Conservation (phyloP, 2,888 invertebrate species). For the Meganola albula region DNA sequence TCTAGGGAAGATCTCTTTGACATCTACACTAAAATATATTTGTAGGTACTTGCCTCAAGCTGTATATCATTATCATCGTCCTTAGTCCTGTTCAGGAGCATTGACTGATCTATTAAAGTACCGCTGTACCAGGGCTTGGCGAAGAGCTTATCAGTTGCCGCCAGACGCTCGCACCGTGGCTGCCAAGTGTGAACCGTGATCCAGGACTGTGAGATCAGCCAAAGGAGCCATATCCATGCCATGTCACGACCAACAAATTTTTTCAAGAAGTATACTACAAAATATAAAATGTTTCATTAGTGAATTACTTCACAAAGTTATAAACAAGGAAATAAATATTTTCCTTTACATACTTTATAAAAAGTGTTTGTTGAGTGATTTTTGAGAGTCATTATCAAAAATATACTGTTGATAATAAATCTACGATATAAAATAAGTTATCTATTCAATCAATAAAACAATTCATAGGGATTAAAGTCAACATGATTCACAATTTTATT, state of each 20-base stretch:
- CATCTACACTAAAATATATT: not conserved
- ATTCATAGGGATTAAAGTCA: no score
- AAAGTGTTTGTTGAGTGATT: no score
- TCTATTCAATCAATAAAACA: no score
- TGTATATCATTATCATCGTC: slow-evolving; percentile 78
- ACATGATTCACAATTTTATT: no score
- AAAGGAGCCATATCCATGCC: slow-evolving; percentile 87
- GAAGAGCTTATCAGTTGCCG: slow-evolving; percentile 90
- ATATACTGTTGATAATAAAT: no score
- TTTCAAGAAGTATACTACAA: slow-evolving; percentile 63
- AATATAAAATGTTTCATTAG: no score
- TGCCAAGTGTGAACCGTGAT: slow-evolving; percentile 91
- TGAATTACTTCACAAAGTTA: no score
- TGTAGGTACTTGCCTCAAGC: not conserved
- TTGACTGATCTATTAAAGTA: slow-evolving; percentile 88
- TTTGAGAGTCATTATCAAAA: no score
- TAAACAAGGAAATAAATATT: no score
- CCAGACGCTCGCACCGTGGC: slow-evolving; percentile 88
- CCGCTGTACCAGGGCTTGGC: slow-evolving; percentile 90
- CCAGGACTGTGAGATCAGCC: slow-evolving; percentile 92
- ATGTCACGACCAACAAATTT: slow-evolving; percentile 79
- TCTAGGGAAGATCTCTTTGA: no score
- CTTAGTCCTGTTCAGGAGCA: slow-evolving; percentile 87
- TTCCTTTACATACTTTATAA: no score
- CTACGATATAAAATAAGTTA: no score